phyloP scores from a whole-genome alignment of 2,888 invertebrate species.

The Spilosoma lubricipeda region DNA sequence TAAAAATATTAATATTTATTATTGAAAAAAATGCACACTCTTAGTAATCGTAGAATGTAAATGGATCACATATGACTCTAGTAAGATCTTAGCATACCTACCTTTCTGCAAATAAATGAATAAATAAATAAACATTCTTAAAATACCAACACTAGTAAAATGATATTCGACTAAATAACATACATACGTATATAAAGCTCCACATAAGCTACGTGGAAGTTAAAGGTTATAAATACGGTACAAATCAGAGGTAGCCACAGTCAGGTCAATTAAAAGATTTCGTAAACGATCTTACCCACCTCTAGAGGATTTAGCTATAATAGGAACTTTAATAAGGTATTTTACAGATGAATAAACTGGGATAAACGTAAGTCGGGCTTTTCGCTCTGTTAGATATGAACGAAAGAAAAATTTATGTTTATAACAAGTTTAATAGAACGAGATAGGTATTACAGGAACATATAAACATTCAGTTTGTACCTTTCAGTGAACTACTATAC shows the following conservation, averaged over 20 bases:
- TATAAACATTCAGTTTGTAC: constrained; percentile 41
- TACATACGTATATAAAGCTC: neutral
- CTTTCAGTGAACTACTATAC: constrained; percentile 22
- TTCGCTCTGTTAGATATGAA: neutral
- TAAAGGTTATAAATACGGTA: too few species aligned
- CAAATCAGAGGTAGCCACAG: neutral
- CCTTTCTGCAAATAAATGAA: too few species aligned
- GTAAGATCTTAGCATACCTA: too few species aligned
- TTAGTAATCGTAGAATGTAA: too few species aligned
- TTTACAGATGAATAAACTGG: neutral
- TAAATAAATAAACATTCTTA: too few species aligned
- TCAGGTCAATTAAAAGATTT: neutral
- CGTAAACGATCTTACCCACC: neutral
- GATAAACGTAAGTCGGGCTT: neutral
- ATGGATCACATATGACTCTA: too few species aligned
- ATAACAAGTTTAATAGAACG: constrained; percentile 34
- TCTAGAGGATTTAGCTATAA: neutral
- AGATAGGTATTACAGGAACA: constrained; percentile 25
- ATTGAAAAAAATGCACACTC: too few species aligned
- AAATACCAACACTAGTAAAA: too few species aligned
- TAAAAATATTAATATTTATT: too few species aligned
- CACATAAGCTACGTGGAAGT: neutral
- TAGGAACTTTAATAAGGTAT: neutral
- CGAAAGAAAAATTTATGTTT: constrained; percentile 42
- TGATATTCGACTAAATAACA: too few species aligned